Evolutionary conservation across 1,140 invertebrate species (phyloP).

Genomic region (Conopomorpha cramerella): DNA sequence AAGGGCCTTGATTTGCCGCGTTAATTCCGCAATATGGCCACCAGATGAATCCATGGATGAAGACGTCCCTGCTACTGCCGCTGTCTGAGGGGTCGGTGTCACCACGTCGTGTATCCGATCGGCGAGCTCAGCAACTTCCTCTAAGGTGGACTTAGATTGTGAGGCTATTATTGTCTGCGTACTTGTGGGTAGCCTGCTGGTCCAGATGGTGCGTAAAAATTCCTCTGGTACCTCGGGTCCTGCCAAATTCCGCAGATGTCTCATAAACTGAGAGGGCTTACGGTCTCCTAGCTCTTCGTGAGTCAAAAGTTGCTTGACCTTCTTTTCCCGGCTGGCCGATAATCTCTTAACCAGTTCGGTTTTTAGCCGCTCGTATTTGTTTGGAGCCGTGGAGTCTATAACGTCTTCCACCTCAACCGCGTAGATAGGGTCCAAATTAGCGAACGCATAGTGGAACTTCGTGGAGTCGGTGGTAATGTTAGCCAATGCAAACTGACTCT

Average conservation of each 20-base stretch:
- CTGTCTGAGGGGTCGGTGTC: neutral
- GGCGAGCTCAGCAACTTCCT: conserved; percentile 1
- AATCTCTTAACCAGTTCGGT: neutral
- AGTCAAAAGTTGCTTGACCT: conserved; percentile 11
- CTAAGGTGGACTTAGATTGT: neutral
- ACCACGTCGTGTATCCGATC: conserved; percentile 1
- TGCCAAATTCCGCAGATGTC: conserved; percentile 7
- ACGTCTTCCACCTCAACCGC: neutral
- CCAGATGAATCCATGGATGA: neutral
- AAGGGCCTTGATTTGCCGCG: neutral
- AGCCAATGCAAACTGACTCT: conserved; percentile 9
- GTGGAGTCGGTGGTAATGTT: conserved; percentile 16
- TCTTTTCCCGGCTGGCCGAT: conserved; percentile 1
- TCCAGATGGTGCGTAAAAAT: conserved; percentile 2
- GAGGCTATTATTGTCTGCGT: neutral
- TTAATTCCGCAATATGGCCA: neutral
- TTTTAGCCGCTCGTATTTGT: conserved; percentile 3
- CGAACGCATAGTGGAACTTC: conserved; percentile 4
- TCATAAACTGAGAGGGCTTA: conserved; percentile 14
- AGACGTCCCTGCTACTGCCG: neutral
- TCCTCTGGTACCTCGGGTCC: conserved; percentile 1
- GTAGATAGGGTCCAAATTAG: neutral
- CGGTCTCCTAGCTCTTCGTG: conserved; percentile 15
- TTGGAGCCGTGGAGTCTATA: neutral
- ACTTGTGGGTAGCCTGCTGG: conserved; percentile 2